Conservation (phyloP, 1,140 invertebrate genomes). For the Euura lappo region DNA sequence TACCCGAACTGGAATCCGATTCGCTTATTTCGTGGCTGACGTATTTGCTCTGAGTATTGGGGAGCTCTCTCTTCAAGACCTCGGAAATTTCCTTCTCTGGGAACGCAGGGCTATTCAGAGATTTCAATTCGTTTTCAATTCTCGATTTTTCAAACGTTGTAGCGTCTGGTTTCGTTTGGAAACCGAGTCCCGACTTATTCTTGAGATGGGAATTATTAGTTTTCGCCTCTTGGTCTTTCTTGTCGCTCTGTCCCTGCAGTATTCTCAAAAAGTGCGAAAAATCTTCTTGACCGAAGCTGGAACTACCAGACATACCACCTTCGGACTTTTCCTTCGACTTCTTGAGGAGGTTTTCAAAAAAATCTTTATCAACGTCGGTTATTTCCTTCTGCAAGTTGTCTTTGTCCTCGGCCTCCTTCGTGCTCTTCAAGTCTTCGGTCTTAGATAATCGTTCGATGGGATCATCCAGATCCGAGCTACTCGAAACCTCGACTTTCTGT, state of each 20-base stretch:
- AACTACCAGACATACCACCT: constrained; percentile 48
- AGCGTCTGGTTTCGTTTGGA: neutral
- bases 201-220: neutral
- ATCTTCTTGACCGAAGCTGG: constrained; percentile 56
- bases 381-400: constrained; percentile 56
- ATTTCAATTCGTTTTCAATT: constrained; percentile 20
- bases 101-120: constrained; percentile 38
- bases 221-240: constrained; percentile 28
- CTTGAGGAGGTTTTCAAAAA: constrained; percentile 51
- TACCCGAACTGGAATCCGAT: constrained; percentile 26
- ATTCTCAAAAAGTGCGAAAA: constrained; percentile 56
- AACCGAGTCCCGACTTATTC: neutral
- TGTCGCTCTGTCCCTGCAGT: constrained; percentile 45
- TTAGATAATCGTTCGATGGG: constrained; percentile 55
- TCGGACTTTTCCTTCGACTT: constrained; percentile 48
- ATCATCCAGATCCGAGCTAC: constrained; percentile 55
- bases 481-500: constrained; percentile 50
- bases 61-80: constrained; percentile 44
- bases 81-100: constrained; percentile 51
- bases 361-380: constrained; percentile 57
- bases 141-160: neutral
- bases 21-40: constrained; percentile 32
- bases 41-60: constrained; percentile 16
- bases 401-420: constrained; percentile 40
- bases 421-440: constrained; percentile 42